phyloP scores from a whole-genome alignment of 2,888 invertebrate genomes.

The Mesorhabditis spiculigera region DNA sequence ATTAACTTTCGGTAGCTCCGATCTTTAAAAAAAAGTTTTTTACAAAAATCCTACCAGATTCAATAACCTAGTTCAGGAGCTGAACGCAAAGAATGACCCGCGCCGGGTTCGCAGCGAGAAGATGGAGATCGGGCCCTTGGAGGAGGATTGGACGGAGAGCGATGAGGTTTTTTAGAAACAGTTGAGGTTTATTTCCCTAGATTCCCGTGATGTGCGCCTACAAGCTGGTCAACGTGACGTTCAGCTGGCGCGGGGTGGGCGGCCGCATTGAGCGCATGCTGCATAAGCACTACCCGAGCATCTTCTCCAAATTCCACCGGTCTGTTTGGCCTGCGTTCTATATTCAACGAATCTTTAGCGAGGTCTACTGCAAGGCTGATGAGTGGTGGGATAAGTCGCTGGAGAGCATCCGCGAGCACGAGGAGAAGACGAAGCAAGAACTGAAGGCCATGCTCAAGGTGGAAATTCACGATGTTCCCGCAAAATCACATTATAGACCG shows the following conservation, averaged over 20 bases:
- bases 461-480: no score
- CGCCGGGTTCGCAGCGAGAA: constrained; percentile 81
- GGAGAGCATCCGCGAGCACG: constrained; percentile 87
- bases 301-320: constrained; percentile 2
- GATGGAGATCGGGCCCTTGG: constrained; percentile 85
- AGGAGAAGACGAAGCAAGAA: constrained; percentile 89
- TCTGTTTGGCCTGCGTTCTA: neutral
- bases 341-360: constrained; percentile 59
- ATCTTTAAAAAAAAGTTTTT: neutral
- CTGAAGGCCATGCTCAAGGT: constrained; percentile 67
- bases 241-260: constrained; percentile 93
- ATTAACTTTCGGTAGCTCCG: neutral
- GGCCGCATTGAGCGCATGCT: constrained; percentile 74
- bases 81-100: constrained; percentile 81
- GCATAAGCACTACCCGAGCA: constrained; percentile 13
- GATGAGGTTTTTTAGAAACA: constrained; percentile 53
- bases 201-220: constrained; percentile 84
- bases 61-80: constrained; percentile 71
- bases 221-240: constrained; percentile 89
- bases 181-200: neutral
- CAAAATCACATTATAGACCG: no score
- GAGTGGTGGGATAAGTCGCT: constrained; percentile 94
- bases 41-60: no score
- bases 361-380: constrained; percentile 97
- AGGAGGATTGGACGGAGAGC: constrained; percentile 63